A percentile compares a stretch with the other conserved stretches of the same genome.
Conservation (phyloP, 1,140 invertebrate genomes). For the Dolichoris vasculosae region DNA sequence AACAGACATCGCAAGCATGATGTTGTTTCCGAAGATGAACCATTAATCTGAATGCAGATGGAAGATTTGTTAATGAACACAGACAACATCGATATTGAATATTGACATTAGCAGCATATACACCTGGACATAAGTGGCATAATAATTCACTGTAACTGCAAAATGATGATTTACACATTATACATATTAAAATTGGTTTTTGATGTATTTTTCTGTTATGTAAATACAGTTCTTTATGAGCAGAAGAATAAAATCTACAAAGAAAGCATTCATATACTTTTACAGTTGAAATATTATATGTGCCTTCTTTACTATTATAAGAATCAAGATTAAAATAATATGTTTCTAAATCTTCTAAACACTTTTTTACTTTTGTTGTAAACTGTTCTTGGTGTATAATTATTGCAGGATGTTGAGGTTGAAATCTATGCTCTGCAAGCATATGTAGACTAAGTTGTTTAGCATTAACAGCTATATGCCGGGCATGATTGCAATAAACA, state of each 20-base stretch:
- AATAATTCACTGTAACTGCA: conserved; percentile 89
- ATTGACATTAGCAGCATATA: conserved; percentile 80
- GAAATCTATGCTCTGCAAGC: conserved; percentile 84
- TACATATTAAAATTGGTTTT: conserved; percentile 85
- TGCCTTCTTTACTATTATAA: conserved; percentile 77
- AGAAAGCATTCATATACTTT: conserved; percentile 88
- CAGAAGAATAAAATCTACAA: conserved; percentile 82
- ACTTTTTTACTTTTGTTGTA: conserved; percentile 79
- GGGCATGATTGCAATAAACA: conserved; percentile 88
- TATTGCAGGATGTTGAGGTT: conserved; percentile 76
- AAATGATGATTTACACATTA: conserved; percentile 90
- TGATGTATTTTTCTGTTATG: conserved; percentile 90
- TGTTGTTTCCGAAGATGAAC: conserved; percentile 88
- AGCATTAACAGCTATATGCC: conserved; percentile 87
- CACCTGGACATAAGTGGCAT: conserved; percentile 88
- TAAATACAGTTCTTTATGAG: conserved; percentile 88
- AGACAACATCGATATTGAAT: conserved; percentile 83
- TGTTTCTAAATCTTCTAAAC: conserved; percentile 77
- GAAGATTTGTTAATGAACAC: conserved; percentile 82
- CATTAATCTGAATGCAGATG: conserved; percentile 89
- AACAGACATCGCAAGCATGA: conserved; percentile 88
- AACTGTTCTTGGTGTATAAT: conserved; percentile 78
- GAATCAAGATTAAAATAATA: conserved; percentile 83
- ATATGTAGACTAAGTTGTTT: conserved; percentile 86
- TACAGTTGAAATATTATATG: conserved; percentile 73